Conservation (phyloP, 2,888 invertebrate species). For the Acholoe squamosa region DNA sequence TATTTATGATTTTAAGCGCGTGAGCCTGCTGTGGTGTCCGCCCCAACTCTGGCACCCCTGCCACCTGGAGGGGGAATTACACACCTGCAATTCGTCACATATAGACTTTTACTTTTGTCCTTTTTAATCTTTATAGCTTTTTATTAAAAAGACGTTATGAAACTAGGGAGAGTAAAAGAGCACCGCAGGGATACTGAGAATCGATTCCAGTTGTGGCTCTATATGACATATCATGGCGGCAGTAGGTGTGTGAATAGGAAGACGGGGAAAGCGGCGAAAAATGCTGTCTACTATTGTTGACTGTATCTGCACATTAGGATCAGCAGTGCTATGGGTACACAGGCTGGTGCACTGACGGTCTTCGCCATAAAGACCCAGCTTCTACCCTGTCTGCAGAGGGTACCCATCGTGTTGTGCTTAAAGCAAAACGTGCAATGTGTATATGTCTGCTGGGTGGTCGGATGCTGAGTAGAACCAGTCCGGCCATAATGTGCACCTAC, state of each 20-base stretch:
- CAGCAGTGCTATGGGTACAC: neutral
- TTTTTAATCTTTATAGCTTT: neutral
- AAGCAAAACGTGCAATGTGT: neutral
- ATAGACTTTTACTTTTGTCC: neutral
- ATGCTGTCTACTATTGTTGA: neutral
- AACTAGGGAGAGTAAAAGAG: neutral
- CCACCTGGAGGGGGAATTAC: neutral
- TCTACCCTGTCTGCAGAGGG: neutral
- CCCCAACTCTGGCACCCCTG: neutral
- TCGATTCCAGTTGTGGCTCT: neutral
- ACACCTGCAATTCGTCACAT: neutral
- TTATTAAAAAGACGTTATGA: neutral
- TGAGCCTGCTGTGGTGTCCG: neutral
- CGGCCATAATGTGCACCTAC: neutral
- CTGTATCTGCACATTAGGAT: neutral
- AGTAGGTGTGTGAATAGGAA: neutral
- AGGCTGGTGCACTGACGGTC: neutral
- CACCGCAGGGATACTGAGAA: neutral
- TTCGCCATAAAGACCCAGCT: neutral
- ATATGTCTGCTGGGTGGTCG: neutral
- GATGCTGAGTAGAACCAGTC: neutral
- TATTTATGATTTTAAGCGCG: neutral
- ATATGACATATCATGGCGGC: conserved; percentile 15
- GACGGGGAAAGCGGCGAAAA: neutral
- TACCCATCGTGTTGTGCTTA: neutral